A percentile compares a stretch with the other conserved stretches of the same genome.
These are phyloP conservation scores for Catharus bicknelli DNA, from an alignment of 2,113 vertebrate genomes.

Conservation along the genomic window DNA sequence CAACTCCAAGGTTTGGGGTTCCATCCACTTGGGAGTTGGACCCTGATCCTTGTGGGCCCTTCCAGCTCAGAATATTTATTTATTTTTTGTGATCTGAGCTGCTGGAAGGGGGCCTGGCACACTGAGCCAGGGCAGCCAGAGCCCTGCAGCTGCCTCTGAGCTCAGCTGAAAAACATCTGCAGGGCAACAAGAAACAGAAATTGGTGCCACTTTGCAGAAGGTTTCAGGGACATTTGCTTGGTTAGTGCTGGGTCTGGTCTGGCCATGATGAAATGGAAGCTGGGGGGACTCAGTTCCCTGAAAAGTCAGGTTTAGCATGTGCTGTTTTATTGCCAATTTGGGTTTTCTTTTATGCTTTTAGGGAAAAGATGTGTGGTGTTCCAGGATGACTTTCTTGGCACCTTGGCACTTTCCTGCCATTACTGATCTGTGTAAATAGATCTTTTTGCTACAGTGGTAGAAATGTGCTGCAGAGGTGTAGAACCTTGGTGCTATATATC, in stretches of 20 bases:
- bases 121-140: neutral
- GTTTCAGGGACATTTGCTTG: neutral
- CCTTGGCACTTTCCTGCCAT: neutral
- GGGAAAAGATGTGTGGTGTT: neutral
- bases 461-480: neutral
- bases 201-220: neutral
- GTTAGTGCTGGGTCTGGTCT: neutral
- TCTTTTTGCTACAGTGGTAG: neutral
- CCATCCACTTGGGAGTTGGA: neutral
- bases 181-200: neutral
- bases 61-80: neutral
- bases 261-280: neutral
- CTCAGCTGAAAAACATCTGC: neutral
- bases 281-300: neutral
- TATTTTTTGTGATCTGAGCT: neutral
- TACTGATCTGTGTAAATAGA: neutral
- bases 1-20: neutral
- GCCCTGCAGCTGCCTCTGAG: neutral
- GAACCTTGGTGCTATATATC: neutral
- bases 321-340: neutral
- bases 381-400: neutral
- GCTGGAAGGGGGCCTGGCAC: neutral
- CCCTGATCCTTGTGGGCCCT: neutral
- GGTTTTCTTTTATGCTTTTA: neutral
- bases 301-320: neutral